Evolutionary conservation across 2,113 vertebrate genomes (phyloP), one percentile per base, ranked within the genome.

Genomic region (Cavia porcellus): DNA sequence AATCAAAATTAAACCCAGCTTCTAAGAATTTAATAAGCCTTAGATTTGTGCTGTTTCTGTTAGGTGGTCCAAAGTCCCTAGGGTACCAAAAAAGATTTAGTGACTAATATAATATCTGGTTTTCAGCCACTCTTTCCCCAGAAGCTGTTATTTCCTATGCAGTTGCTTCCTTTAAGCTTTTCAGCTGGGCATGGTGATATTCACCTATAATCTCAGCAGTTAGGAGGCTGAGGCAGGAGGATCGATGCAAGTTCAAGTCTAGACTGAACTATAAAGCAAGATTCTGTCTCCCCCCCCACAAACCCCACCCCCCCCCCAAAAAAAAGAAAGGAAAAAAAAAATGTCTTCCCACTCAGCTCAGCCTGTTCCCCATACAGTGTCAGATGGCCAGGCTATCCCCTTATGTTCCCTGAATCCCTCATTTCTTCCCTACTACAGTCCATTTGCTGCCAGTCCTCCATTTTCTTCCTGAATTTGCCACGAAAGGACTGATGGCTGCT

Each of bases 401-500:
- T 5, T 64, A 45, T 50, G 57, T 24, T 22, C 32, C 45, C 50
- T 91, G 50, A 70, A 32, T 35, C 35, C 62, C 57, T 84, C 32
- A 45, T 86, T 79, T 90, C 25, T 89, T 81, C 25, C 74, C 94
- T 15, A 47, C 22, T 28, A 32, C 7, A 35, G 25, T 52, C 62
- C 64, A 7, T 90, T 77, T 61, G 70, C 22, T 93, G 14, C 38
- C 70, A 7, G 57, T 75, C 86, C 42, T 96, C 14, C 5, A 14
- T 61, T 94, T 90, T 3, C 50, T 88, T 2, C 45, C 14, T 92
- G 45, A 57, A 85, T 92, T 68, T 47, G 62, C 20, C 20, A 19
- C 64, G 89, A 5, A 91, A 47, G 79, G 84, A 92, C 61, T 83
- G 35, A 90, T n/a, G 38, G 86, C 74, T 92, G 22, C 10, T 87